These are phyloP conservation scores for Liasis olivaceus DNA, from an alignment of 2,797 vertebrate genomes.

Conservation along the genomic window DNA sequence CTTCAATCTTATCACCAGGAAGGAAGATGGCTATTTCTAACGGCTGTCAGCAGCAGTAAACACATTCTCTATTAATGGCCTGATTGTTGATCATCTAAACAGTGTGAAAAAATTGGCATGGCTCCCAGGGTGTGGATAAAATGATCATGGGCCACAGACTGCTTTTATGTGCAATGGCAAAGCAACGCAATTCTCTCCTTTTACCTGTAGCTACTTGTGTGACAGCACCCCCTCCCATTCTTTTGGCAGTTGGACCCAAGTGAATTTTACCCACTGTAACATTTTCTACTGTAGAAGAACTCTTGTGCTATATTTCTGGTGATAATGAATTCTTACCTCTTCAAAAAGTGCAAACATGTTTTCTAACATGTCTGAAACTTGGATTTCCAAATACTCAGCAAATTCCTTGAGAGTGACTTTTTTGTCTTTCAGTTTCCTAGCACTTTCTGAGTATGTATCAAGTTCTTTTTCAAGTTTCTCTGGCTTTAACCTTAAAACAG, in stretches of 20 bases:
- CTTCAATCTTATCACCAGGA: background rate
- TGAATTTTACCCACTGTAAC: background rate
- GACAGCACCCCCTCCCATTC: background rate
- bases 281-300: background rate
- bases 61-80: background rate
- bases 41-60: background rate
- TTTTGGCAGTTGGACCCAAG: background rate
- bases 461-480: constrained; percentile 84
- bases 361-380: constrained; percentile 82
- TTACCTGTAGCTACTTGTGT: no score
- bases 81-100: background rate
- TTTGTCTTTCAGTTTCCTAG: constrained; percentile 77
- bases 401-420: constrained; percentile 81
- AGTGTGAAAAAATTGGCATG: background rate
- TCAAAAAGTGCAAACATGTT: constrained; percentile 93
- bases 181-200: background rate
- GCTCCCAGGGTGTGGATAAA: background rate
- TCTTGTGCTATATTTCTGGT: background rate
- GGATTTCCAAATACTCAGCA: constrained; percentile 84
- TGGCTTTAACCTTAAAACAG: constrained; percentile 82
- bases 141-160: background rate
- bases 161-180: background rate
- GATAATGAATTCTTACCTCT: constrained; percentile 78
- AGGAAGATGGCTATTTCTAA: background rate
- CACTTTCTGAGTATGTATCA: constrained; percentile 80